phyloP scores from a whole-genome alignment of 53 echinoderm and acorn worm species.

The Antedon mediterranea region DNA sequence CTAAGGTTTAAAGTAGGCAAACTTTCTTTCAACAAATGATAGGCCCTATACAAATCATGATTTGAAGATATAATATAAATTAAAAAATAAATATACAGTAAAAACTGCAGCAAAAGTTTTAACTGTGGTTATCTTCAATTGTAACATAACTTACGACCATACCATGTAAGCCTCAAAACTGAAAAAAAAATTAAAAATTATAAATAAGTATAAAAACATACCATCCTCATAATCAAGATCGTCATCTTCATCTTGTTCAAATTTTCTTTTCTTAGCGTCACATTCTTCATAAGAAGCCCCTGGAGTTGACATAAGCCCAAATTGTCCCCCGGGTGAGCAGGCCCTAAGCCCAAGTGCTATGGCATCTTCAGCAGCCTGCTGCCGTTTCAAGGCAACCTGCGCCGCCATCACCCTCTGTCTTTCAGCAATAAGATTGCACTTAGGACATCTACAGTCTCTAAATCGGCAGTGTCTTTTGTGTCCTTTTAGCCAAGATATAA shows the following conservation, averaged over 20 bases:
- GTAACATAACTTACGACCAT: too few species aligned
- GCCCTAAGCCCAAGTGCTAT: constrained; percentile 90
- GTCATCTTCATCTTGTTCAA: constrained; percentile 19
- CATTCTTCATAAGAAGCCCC: background rate
- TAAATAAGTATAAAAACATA: too few species aligned
- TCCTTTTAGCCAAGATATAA: constrained; percentile 97
- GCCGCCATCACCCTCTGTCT: constrained; percentile 99
- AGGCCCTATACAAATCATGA: too few species aligned
- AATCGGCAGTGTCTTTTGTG: constrained; percentile 97
- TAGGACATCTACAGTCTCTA: constrained; percentile 93
- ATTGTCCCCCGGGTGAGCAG: constrained; percentile 72
- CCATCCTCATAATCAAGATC: constrained; percentile 18
- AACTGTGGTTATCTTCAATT: too few species aligned
- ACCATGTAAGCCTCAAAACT: too few species aligned
- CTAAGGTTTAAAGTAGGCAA: too few species aligned
- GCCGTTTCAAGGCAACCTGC: constrained; percentile 88
- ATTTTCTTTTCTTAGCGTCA: background rate
- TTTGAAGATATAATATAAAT: too few species aligned
- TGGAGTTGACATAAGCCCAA: constrained; percentile 61
- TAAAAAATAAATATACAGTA: too few species aligned
- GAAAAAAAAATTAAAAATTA: too few species aligned
- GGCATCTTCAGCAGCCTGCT: constrained; percentile 98
- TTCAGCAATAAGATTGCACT: constrained; percentile 97
- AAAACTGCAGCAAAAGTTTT: too few species aligned
- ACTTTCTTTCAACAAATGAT: too few species aligned